These are phyloP conservation scores for Lepidotrigona ventralis DNA, from an alignment of 1,140 invertebrate species.

Conservation along the genomic window DNA sequence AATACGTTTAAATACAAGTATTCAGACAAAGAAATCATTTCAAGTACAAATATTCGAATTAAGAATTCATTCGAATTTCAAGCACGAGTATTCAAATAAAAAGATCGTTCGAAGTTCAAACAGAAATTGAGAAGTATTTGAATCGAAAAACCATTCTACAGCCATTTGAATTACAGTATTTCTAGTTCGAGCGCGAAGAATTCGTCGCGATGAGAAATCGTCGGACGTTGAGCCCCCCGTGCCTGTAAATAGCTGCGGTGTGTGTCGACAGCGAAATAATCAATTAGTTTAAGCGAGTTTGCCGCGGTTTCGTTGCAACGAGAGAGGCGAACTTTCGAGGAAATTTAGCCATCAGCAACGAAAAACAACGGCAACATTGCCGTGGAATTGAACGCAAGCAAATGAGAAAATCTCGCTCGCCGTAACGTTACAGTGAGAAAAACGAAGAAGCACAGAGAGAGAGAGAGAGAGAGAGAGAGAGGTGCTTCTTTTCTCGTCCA, in stretches of 20 bases:
- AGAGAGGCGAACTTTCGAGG: neutral
- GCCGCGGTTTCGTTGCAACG: neutral
- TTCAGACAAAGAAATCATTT: no score
- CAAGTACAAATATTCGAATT: no score
- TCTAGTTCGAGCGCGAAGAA: neutral
- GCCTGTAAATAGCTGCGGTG: neutral
- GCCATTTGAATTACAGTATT: no score
- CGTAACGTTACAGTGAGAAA: neutral
- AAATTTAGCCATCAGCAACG: neutral
- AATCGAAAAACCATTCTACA: no score
- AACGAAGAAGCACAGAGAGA: no score
- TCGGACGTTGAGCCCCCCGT: neutral
- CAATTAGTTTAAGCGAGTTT: constrained; percentile 13
- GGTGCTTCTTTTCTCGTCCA: neutral
- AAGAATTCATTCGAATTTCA: no score
- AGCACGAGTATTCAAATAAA: no score
- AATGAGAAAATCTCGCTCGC: constrained; percentile 3
- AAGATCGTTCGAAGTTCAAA: neutral
- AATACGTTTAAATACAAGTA: no score
- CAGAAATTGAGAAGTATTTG: no score
- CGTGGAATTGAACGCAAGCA: neutral
- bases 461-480: no score
- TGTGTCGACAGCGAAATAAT: constrained; percentile 2
- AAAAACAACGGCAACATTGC: neutral
- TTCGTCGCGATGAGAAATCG: neutral